phyloP scores from a whole-genome alignment of 2,888 invertebrate species.

The Spialia ferax region DNA sequence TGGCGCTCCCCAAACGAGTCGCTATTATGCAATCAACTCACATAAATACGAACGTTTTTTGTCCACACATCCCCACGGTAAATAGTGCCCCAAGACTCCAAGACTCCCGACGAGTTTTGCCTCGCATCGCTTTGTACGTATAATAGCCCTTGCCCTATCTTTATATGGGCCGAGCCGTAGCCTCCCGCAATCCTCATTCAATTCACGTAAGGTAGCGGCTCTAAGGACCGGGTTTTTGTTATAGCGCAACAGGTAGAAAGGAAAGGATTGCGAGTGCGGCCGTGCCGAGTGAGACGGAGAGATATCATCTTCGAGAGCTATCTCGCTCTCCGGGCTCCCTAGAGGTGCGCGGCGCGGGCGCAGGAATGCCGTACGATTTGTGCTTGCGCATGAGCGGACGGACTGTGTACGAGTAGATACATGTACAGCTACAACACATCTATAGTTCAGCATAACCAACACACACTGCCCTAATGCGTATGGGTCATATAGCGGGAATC shows the following conservation, averaged over 20 bases:
- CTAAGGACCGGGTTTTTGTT: conserved; percentile 86
- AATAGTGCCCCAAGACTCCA: conserved; percentile 61
- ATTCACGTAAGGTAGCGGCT: conserved; percentile 86
- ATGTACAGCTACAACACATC: conserved; percentile 60
- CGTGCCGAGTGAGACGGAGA: conserved; percentile 67
- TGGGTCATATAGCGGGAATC: conserved; percentile 85
- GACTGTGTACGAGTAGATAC: conserved; percentile 59
- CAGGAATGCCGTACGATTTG: conserved; percentile 86
- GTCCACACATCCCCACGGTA: conserved; percentile 74
- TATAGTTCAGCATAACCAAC: conserved; percentile 73
- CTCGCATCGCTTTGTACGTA: conserved; percentile 64
- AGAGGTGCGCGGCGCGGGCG: conserved; percentile 54
- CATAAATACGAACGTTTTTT: conserved; percentile 72
- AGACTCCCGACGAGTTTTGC: conserved; percentile 65
- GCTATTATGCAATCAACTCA: conserved; percentile 79
- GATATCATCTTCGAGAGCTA: conserved; percentile 58
- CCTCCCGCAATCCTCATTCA: conserved; percentile 84
- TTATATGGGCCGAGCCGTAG: conserved; percentile 85
- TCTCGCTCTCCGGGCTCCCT: conserved; percentile 63
- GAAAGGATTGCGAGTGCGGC: conserved; percentile 86
- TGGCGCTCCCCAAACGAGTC: conserved; percentile 70
- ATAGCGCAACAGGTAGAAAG: conserved; percentile 86
- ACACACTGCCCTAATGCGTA: conserved; percentile 86
- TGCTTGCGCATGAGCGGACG: conserved; percentile 78
- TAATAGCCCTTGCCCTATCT: conserved; percentile 84